Conservation (phyloP, 2,888 invertebrate species). For the Gonocerus acuteangulatus region DNA sequence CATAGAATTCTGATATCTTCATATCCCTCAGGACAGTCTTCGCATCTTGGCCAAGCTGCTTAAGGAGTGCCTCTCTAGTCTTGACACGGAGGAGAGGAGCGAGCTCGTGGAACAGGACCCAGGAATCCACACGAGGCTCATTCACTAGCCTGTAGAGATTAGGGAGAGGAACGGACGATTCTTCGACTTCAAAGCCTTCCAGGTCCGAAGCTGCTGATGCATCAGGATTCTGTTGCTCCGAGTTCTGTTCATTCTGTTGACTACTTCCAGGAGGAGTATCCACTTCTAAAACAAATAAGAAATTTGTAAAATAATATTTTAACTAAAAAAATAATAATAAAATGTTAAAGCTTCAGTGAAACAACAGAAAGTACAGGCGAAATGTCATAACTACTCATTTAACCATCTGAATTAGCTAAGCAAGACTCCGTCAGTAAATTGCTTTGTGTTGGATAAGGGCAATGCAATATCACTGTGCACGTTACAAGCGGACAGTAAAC, state of each 20-base stretch:
- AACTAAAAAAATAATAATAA: no score
- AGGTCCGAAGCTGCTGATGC: conserved; percentile 41
- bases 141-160: conserved; percentile 67
- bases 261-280: conserved; percentile 36
- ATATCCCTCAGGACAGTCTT: conserved; percentile 53
- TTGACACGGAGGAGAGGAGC: conserved; percentile 69
- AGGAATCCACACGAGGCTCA: conserved; percentile 59
- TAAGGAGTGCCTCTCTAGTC: conserved; percentile 68
- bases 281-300: no score
- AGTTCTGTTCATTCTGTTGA: conserved; percentile 22
- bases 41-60: conserved; percentile 53
- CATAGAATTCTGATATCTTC: conserved; percentile 70
- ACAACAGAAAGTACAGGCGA: no score
- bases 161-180: conserved; percentile 69
- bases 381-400: no score
- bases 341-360: no score
- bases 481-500: no score
- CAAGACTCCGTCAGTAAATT: no score
- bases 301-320: no score
- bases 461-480: no score
- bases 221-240: conserved; percentile 3
- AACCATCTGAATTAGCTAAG: no score
- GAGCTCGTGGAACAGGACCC: conserved; percentile 73
- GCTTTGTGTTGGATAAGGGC: no score
- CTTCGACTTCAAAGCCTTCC: conserved; percentile 66